These are phyloP conservation scores for Macrocentrus cingulum DNA, from an alignment of 1,140 invertebrate species.

Conservation along the genomic window DNA sequence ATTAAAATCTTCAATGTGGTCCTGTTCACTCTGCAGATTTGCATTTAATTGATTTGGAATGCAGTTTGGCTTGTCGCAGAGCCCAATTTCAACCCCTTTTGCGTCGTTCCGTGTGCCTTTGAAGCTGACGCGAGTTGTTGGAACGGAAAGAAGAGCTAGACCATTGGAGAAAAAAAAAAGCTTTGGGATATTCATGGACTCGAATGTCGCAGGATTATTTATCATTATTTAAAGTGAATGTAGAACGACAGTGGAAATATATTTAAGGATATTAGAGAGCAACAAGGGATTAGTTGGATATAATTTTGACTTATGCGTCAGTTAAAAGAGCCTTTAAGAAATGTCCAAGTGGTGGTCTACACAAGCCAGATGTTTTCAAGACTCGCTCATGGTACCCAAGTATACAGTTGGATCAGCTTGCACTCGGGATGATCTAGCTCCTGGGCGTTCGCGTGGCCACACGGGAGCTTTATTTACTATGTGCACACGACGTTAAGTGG, in stretches of 20 bases:
- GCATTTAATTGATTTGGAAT: constrained; percentile 19
- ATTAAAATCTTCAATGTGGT: not conserved
- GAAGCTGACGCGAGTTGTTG: constrained; percentile 7
- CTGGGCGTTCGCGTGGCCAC: not conserved
- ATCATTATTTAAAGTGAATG: too few species aligned
- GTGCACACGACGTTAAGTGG: constrained; percentile 10
- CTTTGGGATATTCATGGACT: not conserved
- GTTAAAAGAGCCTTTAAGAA: not conserved
- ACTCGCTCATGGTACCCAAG: not conserved
- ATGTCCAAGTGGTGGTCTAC: not conserved
- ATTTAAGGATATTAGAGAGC: too few species aligned
- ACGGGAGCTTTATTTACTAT: constrained; percentile 11
- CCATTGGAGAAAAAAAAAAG: not conserved
- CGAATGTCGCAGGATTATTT: not conserved
- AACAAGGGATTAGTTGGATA: too few species aligned
- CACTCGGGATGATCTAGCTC: not conserved
- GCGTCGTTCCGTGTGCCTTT: constrained; percentile 14
- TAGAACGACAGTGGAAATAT: too few species aligned
- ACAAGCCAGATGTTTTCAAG: constrained; percentile 5
- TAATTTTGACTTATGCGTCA: not conserved
- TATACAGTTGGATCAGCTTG: not conserved
- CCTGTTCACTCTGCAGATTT: constrained; percentile 9
- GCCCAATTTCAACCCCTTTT: not conserved
- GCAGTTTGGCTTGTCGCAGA: not conserved
- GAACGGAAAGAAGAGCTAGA: not conserved